Evolutionary conservation across 1,140 invertebrate genomes (phyloP), one percentile per base, ranked within the genome.

Genomic region (Aricia agestis): DNA sequence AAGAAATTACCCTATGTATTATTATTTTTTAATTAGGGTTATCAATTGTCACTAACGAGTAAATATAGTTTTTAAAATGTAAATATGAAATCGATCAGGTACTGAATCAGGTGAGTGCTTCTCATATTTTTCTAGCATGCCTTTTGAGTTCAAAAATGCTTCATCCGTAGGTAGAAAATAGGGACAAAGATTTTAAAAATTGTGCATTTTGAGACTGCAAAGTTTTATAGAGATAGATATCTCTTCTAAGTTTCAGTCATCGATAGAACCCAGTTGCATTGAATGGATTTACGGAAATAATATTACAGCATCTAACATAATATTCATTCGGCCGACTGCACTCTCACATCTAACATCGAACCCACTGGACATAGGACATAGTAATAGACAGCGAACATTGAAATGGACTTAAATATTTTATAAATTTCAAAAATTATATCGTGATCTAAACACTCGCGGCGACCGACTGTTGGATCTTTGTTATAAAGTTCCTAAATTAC

Each of bases 321-420:
- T 63, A 19, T 63, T 63, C 59, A 63, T 18, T 18, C 59, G 59
- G 71, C 70, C 45, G 17, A 72, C 76, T 71, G 74, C 69, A 71
- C 73, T 74, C 74, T 77, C 78, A 81, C 79, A 82, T 63, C 74
- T 77, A 82, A 74, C 76, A 80, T 74, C 82, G 83, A 83, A 86
- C 83, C 45, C 45, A 83, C 85, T 85, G 83, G 76, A 72, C 70
- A 77, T 82, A 80, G 19, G 66, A 75, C 68, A 67, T 78, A 69
- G 68, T 73, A 74, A 81, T 79, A 84, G 82, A 86, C 79, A 87
- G 84, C 83, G 80, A 89, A 85, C 84, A 80, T 86, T 69, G 79
- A 85, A 80, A 81, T 87, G 87, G 84, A 89, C 87, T 86, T 86
- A 74, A 83, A 78, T 81, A 81, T 72, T 72, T 74, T 69, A 42